Base-by-base conservation (phyloP, 35 echinoderm and acorn worm genomes). In the Hemicentrotus pulcherrimus region DNA sequence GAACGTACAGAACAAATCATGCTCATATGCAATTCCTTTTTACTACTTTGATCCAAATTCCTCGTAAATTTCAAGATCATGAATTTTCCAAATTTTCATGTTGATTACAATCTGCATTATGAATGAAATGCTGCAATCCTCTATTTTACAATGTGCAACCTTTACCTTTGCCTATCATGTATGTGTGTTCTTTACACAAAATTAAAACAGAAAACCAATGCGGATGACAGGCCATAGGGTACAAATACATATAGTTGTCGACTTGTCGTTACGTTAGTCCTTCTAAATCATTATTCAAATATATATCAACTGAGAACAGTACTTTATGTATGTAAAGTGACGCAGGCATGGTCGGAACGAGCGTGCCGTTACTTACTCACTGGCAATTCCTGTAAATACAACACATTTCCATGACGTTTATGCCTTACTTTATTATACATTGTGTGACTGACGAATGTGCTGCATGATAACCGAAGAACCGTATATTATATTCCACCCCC, bases 71-170 rank as follows among this genome's bases (percentile, higher is more conserved):
- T 78, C 6, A 78, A 78, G 19, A 78, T 78, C 65, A 78, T 78
- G 65, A 78, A 78, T 78, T 78, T 9, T n/a, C 50, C 50, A 55
- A 55, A 55, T 10, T 9, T 55, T 55, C 6, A 78, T 78, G 28
- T 78, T 78, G 18, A 78, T 28, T 28, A 78, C 18, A 90, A 41
- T 47, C 46, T 90, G 88, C 88, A 90, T 90, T 90, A 90, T 24
- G 6, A 28, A 90, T 90, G 88, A 90, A 33, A 90, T 90, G 88
- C 88, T 90, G 88, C 88, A 90, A 90, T 90, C 45, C 46, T 90
- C 9, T 45, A 33, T 28, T 90, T 32, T 90, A 5, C 46, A 47
- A 90, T 90, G 88, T 90, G 88, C 88, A 90, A 90, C 88, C 18
- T 90, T 47, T 45, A 90, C 14, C 32, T 90, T 90, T 90, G 31